phyloP scores from a whole-genome alignment of 2,113 vertebrate genomes.

The Nycticebus coucang region DNA sequence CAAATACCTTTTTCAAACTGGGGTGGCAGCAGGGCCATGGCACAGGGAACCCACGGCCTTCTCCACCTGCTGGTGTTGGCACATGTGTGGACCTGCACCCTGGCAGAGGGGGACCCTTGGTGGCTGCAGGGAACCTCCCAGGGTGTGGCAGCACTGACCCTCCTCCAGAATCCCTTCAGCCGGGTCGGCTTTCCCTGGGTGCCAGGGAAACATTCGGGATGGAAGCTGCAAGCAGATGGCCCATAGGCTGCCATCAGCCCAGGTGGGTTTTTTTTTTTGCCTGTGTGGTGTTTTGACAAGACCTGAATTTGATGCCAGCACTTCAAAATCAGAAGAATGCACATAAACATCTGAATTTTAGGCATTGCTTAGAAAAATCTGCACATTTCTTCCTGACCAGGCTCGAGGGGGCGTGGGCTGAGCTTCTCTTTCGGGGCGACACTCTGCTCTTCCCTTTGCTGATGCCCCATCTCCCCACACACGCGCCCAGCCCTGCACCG shows the following conservation, averaged over 20 bases:
- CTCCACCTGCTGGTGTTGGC: neutral
- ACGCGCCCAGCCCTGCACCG: neutral
- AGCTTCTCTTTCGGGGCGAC: fast-evolving
- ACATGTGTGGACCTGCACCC: fast-evolving
- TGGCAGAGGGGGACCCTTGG: neutral
- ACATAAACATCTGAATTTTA: neutral
- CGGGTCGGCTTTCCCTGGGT: neutral
- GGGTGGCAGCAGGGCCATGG: slow-evolving; percentile 25
- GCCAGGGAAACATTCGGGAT: neutral
- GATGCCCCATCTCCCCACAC: fast-evolving
- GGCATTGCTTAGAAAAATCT: neutral
- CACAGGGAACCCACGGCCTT: neutral
- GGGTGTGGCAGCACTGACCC: neutral
- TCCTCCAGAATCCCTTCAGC: neutral
- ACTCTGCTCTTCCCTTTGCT: neutral
- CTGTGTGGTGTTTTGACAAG: neutral
- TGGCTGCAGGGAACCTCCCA: fast-evolving
- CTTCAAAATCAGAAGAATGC: neutral
- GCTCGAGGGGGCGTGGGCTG: fast-evolving
- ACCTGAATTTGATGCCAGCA: neutral
- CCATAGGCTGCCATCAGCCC: neutral
- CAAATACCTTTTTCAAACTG: slow-evolving; percentile 51
- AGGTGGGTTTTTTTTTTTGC: neutral
- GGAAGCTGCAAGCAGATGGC: neutral
- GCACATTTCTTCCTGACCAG: fast-evolving